Conservation (phyloP, 2,797 vertebrate species). For the Telmatherina bonti region DNA sequence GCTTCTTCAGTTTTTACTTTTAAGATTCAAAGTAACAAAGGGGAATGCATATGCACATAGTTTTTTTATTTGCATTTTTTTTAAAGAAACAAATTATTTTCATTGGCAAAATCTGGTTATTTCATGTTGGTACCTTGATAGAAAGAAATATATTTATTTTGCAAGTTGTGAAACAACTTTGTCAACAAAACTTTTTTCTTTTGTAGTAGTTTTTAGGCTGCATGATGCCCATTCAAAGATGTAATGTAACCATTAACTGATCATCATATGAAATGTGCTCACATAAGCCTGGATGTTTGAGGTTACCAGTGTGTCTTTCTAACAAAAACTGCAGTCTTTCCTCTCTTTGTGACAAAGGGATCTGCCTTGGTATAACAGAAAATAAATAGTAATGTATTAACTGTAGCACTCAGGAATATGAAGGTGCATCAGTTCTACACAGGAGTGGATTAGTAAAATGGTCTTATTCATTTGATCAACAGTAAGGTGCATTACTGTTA, state of each 20-base stretch:
- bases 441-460: constrained; percentile 3
- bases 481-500: constrained; percentile 3
- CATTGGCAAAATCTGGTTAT: too few species aligned
- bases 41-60: too few species aligned
- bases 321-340: background rate
- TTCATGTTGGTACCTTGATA: too few species aligned
- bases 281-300: background rate
- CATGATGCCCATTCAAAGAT: too few species aligned
- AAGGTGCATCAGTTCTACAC: background rate
- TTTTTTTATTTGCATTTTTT: too few species aligned
- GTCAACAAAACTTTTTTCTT: too few species aligned
- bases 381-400: constrained; percentile 1
- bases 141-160: too few species aligned
- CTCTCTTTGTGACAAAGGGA: background rate
- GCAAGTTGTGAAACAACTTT: too few species aligned
- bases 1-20: too few species aligned
- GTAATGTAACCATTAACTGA: background rate
- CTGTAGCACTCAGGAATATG: background rate
- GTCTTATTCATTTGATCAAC: background rate
- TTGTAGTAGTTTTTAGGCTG: too few species aligned
- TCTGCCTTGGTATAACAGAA: background rate
- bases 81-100: too few species aligned
- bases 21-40: too few species aligned
- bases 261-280: background rate
- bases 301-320: background rate